phyloP scores from a whole-genome alignment of 30 jellyfish, hydroid and myxozoan species.

The Turritopsis dohrnii region DNA sequence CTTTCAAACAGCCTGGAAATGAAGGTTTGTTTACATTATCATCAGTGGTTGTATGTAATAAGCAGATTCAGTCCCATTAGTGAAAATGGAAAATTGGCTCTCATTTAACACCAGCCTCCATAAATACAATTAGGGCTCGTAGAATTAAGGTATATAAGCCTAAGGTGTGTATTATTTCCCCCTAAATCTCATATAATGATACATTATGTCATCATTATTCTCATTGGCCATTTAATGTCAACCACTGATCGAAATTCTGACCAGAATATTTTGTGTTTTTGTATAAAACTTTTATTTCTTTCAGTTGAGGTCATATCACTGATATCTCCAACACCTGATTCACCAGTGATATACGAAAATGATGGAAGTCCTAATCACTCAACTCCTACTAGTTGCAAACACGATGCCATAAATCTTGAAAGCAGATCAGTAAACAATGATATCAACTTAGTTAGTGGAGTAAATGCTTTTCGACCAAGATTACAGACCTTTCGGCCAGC shows the following conservation, averaged over 20 bases:
- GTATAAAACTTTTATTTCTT: background rate
- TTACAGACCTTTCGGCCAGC: slow-evolving; percentile 12
- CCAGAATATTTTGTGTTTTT: no score
- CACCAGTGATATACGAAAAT: background rate
- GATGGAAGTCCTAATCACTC: background rate
- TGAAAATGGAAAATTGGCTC: background rate
- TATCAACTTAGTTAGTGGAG: background rate
- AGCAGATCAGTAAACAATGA: background rate
- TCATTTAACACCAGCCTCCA: no score
- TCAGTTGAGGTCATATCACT: slow-evolving; percentile 8
- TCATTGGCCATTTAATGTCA: no score
- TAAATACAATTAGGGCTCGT: no score
- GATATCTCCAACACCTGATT: background rate
- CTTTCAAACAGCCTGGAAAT: background rate
- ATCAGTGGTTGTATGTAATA: background rate
- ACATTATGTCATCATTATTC: background rate
- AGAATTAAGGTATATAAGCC: no score
- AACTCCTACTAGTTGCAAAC: background rate
- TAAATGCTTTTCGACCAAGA: background rate
- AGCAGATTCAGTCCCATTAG: no score
- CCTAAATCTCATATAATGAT: no score
- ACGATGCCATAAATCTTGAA: background rate
- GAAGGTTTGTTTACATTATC: slow-evolving; percentile 4
- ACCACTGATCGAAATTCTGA: no score
- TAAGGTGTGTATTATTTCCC: no score